Percentiles rank a stretch among this genome's conserved stretches.
Conservation (phyloP, 2,797 vertebrate genomes). For the Labeo calbasu region DNA sequence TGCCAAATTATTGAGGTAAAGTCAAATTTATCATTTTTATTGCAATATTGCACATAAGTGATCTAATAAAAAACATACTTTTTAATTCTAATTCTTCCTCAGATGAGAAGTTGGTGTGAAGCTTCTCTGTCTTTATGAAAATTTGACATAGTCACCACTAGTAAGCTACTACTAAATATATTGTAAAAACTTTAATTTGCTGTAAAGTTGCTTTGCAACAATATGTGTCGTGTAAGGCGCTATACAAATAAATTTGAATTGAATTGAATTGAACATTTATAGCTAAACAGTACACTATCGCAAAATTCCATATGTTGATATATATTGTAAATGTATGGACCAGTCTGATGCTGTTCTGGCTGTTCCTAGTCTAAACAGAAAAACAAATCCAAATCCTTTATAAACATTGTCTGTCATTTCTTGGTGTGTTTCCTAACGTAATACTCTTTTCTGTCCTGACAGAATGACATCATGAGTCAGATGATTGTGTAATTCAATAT, state of each 20-base stretch:
- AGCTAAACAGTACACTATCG: not conserved
- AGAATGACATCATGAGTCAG: constrained; percentile 10
- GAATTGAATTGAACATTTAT: too few species aligned
- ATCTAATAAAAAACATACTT: too few species aligned
- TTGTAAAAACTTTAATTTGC: too few species aligned
- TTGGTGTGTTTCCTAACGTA: not conserved
- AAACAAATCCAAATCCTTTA: not conserved
- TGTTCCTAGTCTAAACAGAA: not conserved
- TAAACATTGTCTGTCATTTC: not conserved
- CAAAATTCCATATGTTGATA: not conserved
- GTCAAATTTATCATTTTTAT: not conserved
- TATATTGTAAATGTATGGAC: not conserved
- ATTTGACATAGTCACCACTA: not conserved
- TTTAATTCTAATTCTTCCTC: not conserved
- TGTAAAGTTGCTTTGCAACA: too few species aligned
- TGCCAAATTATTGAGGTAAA: not conserved
- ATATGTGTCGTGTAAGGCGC: too few species aligned
- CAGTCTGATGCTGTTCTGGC: not conserved
- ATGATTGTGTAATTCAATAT: constrained; percentile 16
- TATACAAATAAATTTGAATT: too few species aligned
- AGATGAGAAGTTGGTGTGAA: not conserved
- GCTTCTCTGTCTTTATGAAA: not conserved
- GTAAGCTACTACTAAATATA: too few species aligned
- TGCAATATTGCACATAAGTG: too few species aligned
- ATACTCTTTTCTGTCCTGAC: not conserved